These are phyloP conservation scores for Chamaea fasciata DNA, from an alignment of 2,113 vertebrate species.

Conservation along the genomic window DNA sequence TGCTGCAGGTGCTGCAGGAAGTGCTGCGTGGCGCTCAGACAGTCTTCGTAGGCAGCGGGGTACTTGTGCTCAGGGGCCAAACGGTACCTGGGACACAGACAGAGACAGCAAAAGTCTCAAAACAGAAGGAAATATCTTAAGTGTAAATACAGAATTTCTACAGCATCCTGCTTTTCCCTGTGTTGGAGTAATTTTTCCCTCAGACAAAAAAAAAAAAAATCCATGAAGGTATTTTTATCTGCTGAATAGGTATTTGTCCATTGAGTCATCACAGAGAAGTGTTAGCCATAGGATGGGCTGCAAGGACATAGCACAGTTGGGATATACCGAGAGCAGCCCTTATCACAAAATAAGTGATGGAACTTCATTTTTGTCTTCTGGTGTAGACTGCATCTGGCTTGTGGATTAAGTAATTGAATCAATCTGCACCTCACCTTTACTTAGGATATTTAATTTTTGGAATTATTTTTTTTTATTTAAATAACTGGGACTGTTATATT, in stretches of 20 bases:
- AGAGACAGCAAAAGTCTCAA: not conserved
- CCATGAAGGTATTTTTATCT: not conserved
- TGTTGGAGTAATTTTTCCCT: not conserved
- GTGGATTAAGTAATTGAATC: not conserved
- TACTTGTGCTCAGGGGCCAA: slow-evolving; percentile 76
- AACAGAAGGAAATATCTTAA: not conserved
- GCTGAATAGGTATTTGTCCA: not conserved
- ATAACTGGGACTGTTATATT: not conserved
- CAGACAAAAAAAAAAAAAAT: not conserved
- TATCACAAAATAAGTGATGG: not conserved
- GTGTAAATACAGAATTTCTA: not conserved
- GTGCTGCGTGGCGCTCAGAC: slow-evolving; percentile 66
- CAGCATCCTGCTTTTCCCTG: not conserved
- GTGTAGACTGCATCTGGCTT: not conserved
- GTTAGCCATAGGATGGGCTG: not conserved
- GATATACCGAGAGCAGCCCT: not conserved
- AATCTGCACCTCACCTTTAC: not conserved
- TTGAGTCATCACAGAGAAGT: not conserved
- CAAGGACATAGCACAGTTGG: rapidly evolving
- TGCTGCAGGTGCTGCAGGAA: slow-evolving; percentile 73
- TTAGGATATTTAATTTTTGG: not conserved
- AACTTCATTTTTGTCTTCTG: not conserved
- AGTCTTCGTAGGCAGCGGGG: slow-evolving; percentile 70
- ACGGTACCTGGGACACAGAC: slow-evolving; percentile 50
- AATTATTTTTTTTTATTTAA: not conserved